phyloP scores from a whole-genome alignment of 2,888 invertebrate genomes.

The Apodemia duryi region DNA sequence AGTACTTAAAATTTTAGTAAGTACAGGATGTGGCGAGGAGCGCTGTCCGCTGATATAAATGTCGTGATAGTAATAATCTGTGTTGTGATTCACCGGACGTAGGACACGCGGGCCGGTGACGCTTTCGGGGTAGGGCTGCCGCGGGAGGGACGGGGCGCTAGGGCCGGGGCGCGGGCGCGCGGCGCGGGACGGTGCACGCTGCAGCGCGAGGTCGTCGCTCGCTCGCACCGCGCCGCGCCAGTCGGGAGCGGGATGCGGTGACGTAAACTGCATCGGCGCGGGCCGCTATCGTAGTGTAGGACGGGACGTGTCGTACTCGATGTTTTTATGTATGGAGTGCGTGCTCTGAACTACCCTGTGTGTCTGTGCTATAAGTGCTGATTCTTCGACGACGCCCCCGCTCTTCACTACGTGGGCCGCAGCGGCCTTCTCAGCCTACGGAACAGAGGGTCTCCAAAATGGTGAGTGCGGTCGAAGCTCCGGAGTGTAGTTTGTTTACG shows the following conservation, averaged over 20 bases:
- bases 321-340: constrained; percentile 52
- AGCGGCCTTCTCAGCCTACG: constrained; percentile 47
- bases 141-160: constrained; percentile 40
- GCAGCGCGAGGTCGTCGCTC: constrained; percentile 77
- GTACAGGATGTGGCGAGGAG: constrained; percentile 37
- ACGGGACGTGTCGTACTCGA: constrained; percentile 69
- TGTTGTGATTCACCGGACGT: constrained; percentile 68
- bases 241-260: constrained; percentile 80
- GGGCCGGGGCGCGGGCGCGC: constrained; percentile 41
- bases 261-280: constrained; percentile 77
- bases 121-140: constrained; percentile 42
- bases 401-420: constrained; percentile 69
- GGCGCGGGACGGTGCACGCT: constrained; percentile 66
- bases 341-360: constrained; percentile 56
- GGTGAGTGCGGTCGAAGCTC: constrained; percentile 78
- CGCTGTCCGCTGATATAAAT: constrained; percentile 35
- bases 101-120: constrained; percentile 48
- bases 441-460: constrained; percentile 69
- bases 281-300: constrained; percentile 76
- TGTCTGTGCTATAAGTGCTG: constrained; percentile 58
- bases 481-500: constrained; percentile 75
- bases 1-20: background rate
- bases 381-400: constrained; percentile 59
- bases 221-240: constrained; percentile 60
- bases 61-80: constrained; percentile 34